A percentile compares a stretch with the other conserved stretches of the same genome.
These are phyloP conservation scores for Archegozetes longisetosus DNA, from an alignment of 1,140 invertebrate species.

Conservation along the genomic window DNA sequence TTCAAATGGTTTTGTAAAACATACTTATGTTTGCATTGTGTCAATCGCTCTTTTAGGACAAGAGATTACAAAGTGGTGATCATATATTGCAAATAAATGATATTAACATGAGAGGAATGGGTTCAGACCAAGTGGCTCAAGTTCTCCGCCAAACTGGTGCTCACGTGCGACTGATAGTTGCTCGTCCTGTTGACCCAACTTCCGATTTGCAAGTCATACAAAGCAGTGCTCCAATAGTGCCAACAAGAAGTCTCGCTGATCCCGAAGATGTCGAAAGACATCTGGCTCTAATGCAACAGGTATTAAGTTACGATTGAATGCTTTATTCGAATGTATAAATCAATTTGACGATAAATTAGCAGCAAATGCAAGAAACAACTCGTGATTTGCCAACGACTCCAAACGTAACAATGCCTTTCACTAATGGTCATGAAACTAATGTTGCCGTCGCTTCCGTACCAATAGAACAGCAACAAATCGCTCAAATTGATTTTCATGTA, in stretches of 20 bases:
- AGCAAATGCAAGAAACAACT: no score
- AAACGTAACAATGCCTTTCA: no score
- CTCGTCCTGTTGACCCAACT: constrained; percentile 57
- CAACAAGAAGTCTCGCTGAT: constrained; percentile 64
- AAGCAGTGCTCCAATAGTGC: constrained; percentile 59
- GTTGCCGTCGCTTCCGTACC: no score
- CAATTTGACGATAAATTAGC: no score
- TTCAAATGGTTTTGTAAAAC: neutral
- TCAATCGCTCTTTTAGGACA: constrained; percentile 42
- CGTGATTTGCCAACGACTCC: no score
- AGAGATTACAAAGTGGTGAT: constrained; percentile 71
- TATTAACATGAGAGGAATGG: constrained; percentile 75
- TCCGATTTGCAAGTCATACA: constrained; percentile 50
- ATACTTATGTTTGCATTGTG: neutral
- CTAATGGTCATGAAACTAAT: no score
- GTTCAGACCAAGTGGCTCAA: constrained; percentile 78
- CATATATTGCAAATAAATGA: constrained; percentile 87
- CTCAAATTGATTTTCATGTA: no score
- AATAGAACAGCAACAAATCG: no score
- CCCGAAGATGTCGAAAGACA: constrained; percentile 68
- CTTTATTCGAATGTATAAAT: no score
- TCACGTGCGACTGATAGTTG: constrained; percentile 73
- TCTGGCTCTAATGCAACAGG: constrained; percentile 35
- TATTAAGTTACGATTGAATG: no score
- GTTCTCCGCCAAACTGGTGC: constrained; percentile 72